Evolutionary conservation across 1,140 invertebrate genomes (phyloP).

Genomic region (silkworm (Bombyx mori)): ASM3026992v2 NC_085111.1:9368501-9369000

Average conservation of each 20-base stretch:
- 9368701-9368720: slow-evolving; percentile 59
- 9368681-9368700: slow-evolving; percentile 61
- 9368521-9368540: too few species aligned
- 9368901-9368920: too few species aligned
- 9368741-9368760: slow-evolving; percentile 65
- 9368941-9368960: too few species aligned
- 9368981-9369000: too few species aligned
- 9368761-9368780: slow-evolving; percentile 68
- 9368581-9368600: too few species aligned
- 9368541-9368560: too few species aligned
- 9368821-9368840: slow-evolving; percentile 70
- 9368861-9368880: not conserved
- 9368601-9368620: too few species aligned
- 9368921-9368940: too few species aligned
- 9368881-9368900: too few species aligned
- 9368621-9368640: not conserved
- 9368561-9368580: too few species aligned
- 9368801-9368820: slow-evolving; percentile 69
- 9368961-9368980: too few species aligned
- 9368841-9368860: slow-evolving; percentile 43
- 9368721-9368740: slow-evolving; percentile 67
- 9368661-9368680: slow-evolving; percentile 53
- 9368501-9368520: too few species aligned
- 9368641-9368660: slow-evolving; percentile 48
- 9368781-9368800: slow-evolving; percentile 60